A percentile compares a stretch with the other conserved stretches of the same genome.
phyloP scores from a whole-genome alignment of 2,888 invertebrate genomes.

The Hemicrepidius hirtus region DNA sequence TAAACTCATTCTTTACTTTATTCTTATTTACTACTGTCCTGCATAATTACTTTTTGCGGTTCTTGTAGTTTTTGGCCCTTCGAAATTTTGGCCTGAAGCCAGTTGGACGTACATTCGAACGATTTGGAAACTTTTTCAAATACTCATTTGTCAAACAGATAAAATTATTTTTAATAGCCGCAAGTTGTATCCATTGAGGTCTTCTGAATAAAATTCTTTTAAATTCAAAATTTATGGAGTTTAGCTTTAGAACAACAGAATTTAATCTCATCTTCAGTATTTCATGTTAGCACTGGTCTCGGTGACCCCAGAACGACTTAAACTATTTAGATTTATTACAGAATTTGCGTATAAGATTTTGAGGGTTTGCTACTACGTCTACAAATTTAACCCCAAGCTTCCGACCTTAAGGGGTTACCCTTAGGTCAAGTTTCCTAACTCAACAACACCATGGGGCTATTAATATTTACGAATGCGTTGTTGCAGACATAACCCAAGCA shows the following conservation, averaged over 20 bases:
- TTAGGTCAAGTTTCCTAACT: conserved; percentile 28
- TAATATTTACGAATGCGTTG: conserved; percentile 22
- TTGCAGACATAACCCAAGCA: neutral
- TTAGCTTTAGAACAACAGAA: too few relatives aligned
- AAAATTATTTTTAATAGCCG: too few relatives aligned
- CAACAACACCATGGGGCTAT: conserved; percentile 10
- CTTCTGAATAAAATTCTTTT: too few relatives aligned
- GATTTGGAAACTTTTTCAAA: neutral
- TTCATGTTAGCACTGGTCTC: conserved; percentile 9
- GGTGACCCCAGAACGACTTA: conserved; percentile 14
- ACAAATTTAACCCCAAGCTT: conserved; percentile 25
- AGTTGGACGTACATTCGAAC: neutral
- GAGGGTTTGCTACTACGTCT: conserved; percentile 20
- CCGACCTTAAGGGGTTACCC: conserved; percentile 25
- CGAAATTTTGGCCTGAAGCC: conserved; percentile 13
- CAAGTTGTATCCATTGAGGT: too few relatives aligned
- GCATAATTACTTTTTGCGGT: conserved; percentile 33
- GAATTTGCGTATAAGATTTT: conserved; percentile 23
- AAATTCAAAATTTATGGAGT: too few relatives aligned
- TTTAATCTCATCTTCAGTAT: conserved; percentile 4
- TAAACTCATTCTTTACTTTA: too few relatives aligned
- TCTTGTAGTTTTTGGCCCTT: neutral
- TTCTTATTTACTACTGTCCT: conserved; percentile 8
- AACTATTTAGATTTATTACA: conserved; percentile 29
- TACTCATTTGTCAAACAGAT: too few relatives aligned